These are phyloP conservation scores for Cistogaster globosa DNA, from an alignment of 2,888 invertebrate genomes.

Conservation along the genomic window DNA sequence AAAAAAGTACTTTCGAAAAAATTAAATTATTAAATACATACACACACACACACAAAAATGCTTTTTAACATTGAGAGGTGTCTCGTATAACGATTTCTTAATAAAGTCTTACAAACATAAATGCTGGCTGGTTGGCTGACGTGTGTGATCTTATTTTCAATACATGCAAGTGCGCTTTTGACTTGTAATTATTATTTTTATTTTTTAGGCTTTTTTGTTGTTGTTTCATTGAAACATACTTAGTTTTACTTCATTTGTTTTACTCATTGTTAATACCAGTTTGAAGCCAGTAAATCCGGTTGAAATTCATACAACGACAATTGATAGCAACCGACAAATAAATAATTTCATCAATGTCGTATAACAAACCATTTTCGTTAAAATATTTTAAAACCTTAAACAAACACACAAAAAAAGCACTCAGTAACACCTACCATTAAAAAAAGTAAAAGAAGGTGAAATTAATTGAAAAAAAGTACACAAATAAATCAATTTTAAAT, in stretches of 20 bases:
- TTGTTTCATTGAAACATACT: slow-evolving; percentile 18
- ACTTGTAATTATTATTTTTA: neutral
- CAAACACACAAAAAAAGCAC: neutral
- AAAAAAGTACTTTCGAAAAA: neutral
- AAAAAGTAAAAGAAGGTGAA: neutral
- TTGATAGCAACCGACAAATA: slow-evolving; percentile 31
- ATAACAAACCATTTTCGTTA: neutral
- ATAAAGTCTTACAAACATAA: slow-evolving; percentile 1
- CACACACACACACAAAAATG: no score
- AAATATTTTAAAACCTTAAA: neutral
- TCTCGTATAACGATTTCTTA: slow-evolving; percentile 30
- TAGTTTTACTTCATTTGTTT: slow-evolving; percentile 16
- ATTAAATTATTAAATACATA: neutral
- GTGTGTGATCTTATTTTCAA: neutral
- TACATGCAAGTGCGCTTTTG: neutral
- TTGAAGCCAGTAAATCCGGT: slow-evolving; percentile 57
- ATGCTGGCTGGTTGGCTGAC: neutral
- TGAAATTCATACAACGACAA: slow-evolving; percentile 45
- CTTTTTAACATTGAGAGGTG: slow-evolving; percentile 11
- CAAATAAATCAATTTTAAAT: neutral
- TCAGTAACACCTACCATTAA: slow-evolving; percentile 4
- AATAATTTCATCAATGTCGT: slow-evolving; percentile 23
- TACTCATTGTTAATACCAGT: neutral
- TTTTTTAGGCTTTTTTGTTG: neutral
- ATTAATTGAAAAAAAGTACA: neutral